These are phyloP conservation scores for Ctenochaetus hawaiiensis DNA, from an alignment of 2,797 vertebrate species.

Conservation along the genomic window DNA sequence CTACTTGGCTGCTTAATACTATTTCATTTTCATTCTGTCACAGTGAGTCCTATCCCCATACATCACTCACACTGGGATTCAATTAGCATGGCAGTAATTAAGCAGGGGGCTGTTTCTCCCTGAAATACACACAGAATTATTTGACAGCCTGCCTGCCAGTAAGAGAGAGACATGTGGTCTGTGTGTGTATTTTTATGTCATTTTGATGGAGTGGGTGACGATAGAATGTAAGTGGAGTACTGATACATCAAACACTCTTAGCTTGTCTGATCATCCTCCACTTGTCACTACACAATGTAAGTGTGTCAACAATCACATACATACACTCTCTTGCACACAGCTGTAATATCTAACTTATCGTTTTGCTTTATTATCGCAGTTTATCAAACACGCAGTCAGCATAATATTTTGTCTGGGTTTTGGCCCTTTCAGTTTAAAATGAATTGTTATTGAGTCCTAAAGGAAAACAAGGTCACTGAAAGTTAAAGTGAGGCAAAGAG, in stretches of 20 bases:
- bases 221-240: conserved; percentile 11
- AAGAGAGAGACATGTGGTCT: not conserved
- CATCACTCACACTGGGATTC: conserved; percentile 77
- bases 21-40: conserved; percentile 76
- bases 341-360: not conserved
- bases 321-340: not conserved
- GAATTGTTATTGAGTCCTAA: not conserved
- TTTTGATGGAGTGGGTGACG: conserved; percentile 9
- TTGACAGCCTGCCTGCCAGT: conserved; percentile 46
- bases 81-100: conserved; percentile 77
- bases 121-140: conserved; percentile 57
- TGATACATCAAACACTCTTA: conserved; percentile 10
- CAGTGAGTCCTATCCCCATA: conserved; percentile 57
- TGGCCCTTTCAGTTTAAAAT: not conserved
- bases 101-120: conserved; percentile 59
- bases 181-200: not conserved
- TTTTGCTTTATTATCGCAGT: not conserved
- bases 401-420: not conserved
- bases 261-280: conserved; percentile 17
- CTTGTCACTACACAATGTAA: conserved; percentile 15
- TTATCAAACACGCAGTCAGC: not conserved
- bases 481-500: not conserved
- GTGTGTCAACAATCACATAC: conserved; percentile 1
- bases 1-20: conserved; percentile 71
- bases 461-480: not conserved